Evolutionary conservation across 1,140 invertebrate species (phyloP).

Genomic region (Cataglyphis hispanica): DNA sequence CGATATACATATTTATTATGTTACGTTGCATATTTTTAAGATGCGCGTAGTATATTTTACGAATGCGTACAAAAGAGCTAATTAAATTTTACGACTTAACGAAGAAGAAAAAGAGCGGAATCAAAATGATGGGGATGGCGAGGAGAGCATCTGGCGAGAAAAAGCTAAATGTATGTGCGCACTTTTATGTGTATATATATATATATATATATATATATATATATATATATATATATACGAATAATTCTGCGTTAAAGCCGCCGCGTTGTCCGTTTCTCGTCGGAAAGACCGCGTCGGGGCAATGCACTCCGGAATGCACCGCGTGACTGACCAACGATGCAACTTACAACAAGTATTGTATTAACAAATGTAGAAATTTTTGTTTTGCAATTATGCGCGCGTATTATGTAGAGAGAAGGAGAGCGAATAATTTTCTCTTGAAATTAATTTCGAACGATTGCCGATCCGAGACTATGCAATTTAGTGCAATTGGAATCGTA

Average conservation of each 20-base stretch:
- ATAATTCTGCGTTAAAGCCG: slow-evolving; percentile 80
- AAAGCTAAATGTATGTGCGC: slow-evolving; percentile 69
- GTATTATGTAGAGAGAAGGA: neutral
- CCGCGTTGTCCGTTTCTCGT: slow-evolving; percentile 68
- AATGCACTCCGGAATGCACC: slow-evolving; percentile 86
- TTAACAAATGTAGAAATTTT: slow-evolving; percentile 32
- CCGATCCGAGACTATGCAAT: neutral
- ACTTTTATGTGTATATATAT: no score
- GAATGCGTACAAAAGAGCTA: slow-evolving; percentile 25
- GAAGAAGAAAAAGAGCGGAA: slow-evolving; percentile 42
- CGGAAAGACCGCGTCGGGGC: slow-evolving; percentile 77
- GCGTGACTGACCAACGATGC: slow-evolving; percentile 79
- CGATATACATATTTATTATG: neutral
- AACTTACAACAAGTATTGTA: slow-evolving; percentile 68
- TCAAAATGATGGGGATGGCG: slow-evolving; percentile 44
- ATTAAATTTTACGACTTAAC: slow-evolving; percentile 57
- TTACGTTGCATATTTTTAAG: slow-evolving; percentile 19
- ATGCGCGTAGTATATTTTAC: slow-evolving; percentile 13
- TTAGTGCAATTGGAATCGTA: neutral
- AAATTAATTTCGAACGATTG: slow-evolving; percentile 25
- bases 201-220: no score
- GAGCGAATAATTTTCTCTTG: neutral
- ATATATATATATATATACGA: slow-evolving; percentile 43
- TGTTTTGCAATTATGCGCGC: neutral
- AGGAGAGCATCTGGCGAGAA: slow-evolving; percentile 60